Evolutionary conservation across 2,797 vertebrate genomes (phyloP), one percentile per base, ranked within the genome.

Genomic region (Sibirionetta formosa): DNA sequence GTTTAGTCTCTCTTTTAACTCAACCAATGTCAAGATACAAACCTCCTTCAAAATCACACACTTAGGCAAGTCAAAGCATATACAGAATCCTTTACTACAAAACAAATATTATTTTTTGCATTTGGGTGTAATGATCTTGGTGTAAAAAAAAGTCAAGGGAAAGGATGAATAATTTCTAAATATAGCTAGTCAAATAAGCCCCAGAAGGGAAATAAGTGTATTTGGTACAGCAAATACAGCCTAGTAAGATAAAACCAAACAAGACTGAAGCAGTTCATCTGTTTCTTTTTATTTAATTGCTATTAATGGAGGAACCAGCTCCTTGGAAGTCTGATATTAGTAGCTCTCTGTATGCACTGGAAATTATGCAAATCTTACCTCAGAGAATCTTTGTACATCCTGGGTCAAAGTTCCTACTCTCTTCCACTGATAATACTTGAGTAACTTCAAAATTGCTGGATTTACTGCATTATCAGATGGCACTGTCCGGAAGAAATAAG

Each of bases 391-490:
- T 97, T 99, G 99, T 63, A 99, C 99, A 27, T 99, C 99, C 96
- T 99, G 99, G 13, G 99, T 99, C 94, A 99, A 98, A 11, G 99
- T 99, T 89, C 99, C 99, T 92, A 99, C 99, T 22, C 99, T 98
- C 95, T 98, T 99, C 99, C 99, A 99, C 92, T 99, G 99, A 98
- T 99, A 99, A 97, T 97, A 98, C 97, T 98, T 99, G 63, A 99
- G 99, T 94, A 99, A 98, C 98, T 99, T 99, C 77, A 99, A 98
- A 82, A 99, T 99, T 66, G 99, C 99, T 4, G 99, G 99, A 94
- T 99, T 99, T 96, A 99, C 99, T 1, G 99, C 99, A 15, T 99
- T 99, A 98, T 99, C 99, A 26, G 99, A 99, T 1, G 99, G 99
- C 90, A 99, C 99, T 0, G 99, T 99, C 96, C 99, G 99, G 98